Evolutionary conservation across 2,113 vertebrate genomes (phyloP), one percentile per base, ranked within the genome.

Genomic region (Oncorhynchus keta): DNA sequence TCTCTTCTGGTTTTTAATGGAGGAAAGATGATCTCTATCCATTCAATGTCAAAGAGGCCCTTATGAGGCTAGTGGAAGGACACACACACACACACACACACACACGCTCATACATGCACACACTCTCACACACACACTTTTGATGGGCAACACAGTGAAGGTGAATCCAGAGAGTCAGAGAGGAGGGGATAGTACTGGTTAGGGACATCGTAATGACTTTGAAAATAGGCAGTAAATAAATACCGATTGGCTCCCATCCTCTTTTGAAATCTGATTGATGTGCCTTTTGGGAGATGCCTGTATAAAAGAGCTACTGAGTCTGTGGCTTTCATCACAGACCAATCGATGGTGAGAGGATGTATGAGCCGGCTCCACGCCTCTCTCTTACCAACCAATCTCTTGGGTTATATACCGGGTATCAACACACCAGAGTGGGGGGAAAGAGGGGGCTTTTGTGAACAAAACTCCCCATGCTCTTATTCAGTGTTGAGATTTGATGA

Each of bases 201-300:
- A 87, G 80, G 85, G 86, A 55, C 14, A 85, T 86, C 81, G 79
- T 90, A 89, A 91, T 86, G 89, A 88, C 64, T 81, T 84, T 86
- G 87, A 84, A 85, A 90, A 90, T 80, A 18, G 32, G 80, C 78
- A 81, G 89, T 89, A 91, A 92, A 92, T 91, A 93, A 92, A 93
- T 91, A 91, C 87, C 14, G 87, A 88, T 83, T 79, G 84, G 80
- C 82, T 81, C 78, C 78, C 77, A 79, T 82, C 84, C 81, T 39
- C 68, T 83, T 91, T 90, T 85, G 89, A 92, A 89, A 92, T 87
- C 85, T 86, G 90, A 93, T 91, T 90, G 90, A 93, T 92, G 92
- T 86, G 86, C 88, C 90, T 91, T 90, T 90, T 85, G 89, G 89
- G 91, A 91, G 20, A 18, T 84, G 85, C 72, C 85, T 86, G 81